phyloP scores from a whole-genome alignment of 53 echinoderm and acorn worm species.

The Glandiceps talaboti region DNA sequence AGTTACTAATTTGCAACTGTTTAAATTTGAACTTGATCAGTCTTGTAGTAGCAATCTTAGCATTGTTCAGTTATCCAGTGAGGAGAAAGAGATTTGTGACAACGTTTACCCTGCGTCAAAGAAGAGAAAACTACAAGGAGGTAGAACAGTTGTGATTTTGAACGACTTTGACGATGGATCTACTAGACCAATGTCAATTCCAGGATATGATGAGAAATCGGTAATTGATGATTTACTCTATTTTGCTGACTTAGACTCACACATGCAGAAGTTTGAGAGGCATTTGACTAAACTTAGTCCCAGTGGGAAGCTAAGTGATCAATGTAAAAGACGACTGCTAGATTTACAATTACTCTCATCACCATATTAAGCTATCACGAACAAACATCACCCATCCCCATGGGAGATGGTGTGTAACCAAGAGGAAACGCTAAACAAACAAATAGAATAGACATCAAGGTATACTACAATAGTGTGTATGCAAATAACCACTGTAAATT shows the following conservation, averaged over 20 bases:
- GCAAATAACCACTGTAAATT: too few species aligned
- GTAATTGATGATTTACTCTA: background rate
- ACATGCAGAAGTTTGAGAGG: background rate
- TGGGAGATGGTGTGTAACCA: too few species aligned
- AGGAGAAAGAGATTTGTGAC: background rate
- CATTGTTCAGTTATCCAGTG: background rate
- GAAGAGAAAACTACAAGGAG: background rate
- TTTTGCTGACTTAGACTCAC: background rate
- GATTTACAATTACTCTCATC: background rate
- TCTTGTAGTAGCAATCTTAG: background rate
- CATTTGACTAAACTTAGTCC: background rate
- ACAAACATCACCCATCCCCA: too few species aligned
- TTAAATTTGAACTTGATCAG: constrained; percentile 18
- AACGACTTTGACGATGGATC: background rate
- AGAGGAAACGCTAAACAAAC: too few species aligned
- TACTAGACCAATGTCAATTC: background rate
- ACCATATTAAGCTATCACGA: too few species aligned
- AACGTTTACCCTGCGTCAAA: background rate
- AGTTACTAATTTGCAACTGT: constrained; percentile 14
- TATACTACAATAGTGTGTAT: too few species aligned
- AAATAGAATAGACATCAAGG: too few species aligned
- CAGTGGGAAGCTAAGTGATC: background rate
- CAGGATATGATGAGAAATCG: background rate
- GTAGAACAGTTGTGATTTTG: background rate
- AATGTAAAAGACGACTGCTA: background rate